Conservation (phyloP, 2,797 vertebrate genomes). For the Liasis olivaceus region DNA sequence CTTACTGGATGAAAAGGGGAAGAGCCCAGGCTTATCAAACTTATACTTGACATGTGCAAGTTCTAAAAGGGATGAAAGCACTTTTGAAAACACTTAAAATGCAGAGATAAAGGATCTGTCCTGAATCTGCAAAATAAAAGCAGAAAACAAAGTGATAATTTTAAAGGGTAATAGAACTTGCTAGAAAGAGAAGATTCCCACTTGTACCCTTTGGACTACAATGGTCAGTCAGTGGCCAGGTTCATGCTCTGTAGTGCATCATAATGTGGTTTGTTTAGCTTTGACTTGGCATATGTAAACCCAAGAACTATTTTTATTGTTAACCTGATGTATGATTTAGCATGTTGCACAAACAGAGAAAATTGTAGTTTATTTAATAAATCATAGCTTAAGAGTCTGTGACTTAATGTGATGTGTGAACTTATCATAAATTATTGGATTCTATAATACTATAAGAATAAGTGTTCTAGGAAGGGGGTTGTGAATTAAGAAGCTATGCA, state of each 20-base stretch:
- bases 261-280: not conserved
- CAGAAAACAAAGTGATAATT: not conserved
- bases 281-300: no score
- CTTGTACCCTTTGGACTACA: not conserved
- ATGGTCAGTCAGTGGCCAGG: not conserved
- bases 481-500: not conserved
- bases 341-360: no score
- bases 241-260: not conserved
- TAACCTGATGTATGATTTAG: no score
- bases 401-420: no score
- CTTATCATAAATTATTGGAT: not conserved
- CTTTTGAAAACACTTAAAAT: not conserved
- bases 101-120: not conserved
- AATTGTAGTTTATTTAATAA: no score
- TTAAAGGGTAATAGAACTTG: not conserved
- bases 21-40: slow-evolving; percentile 3
- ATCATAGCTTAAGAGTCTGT: no score
- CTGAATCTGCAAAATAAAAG: not conserved
- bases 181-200: not conserved
- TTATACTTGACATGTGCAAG: not conserved
- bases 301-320: no score
- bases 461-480: not conserved
- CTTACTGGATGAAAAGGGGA: not conserved
- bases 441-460: not conserved
- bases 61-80: not conserved